Evolutionary conservation across 2,888 invertebrate genomes (phyloP).

Genomic region (Hymenopus coronatus): DNA sequence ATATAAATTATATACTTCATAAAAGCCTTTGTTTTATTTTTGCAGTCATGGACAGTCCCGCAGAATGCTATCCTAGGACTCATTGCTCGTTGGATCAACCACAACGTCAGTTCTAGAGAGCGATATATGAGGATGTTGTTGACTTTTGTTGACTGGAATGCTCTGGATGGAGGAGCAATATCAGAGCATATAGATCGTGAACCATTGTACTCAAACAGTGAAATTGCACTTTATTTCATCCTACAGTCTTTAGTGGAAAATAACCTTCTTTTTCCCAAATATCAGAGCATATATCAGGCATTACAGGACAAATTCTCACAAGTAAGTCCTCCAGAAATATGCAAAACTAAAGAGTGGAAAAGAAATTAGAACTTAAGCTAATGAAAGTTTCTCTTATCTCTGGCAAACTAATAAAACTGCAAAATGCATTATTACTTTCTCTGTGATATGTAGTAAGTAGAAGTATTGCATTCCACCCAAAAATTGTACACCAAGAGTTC

Average conservation of each 20-base stretch:
- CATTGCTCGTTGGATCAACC: conserved; percentile 55
- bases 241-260: conserved; percentile 52
- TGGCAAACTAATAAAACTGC: too few species aligned
- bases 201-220: conserved; percentile 56
- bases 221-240: conserved; percentile 56
- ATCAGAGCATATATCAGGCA: conserved; percentile 50
- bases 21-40: background rate
- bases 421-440: too few species aligned
- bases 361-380: too few species aligned
- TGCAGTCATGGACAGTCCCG: conserved; percentile 31
- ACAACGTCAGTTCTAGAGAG: conserved; percentile 51
- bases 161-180: conserved; percentile 50
- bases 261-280: conserved; percentile 52
- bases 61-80: conserved; percentile 44
- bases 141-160: conserved; percentile 50
- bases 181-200: conserved; percentile 57
- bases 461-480: too few species aligned
- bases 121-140: conserved; percentile 55
- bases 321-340: conserved; percentile 38
- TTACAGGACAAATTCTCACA: conserved; percentile 50
- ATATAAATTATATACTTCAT: background rate
- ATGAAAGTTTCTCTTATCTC: too few species aligned
- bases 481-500: too few species aligned
- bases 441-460: too few species aligned
- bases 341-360: too few species aligned